Conservation (phyloP, 2,888 invertebrate species). For the Frankliniella fusca region DNA sequence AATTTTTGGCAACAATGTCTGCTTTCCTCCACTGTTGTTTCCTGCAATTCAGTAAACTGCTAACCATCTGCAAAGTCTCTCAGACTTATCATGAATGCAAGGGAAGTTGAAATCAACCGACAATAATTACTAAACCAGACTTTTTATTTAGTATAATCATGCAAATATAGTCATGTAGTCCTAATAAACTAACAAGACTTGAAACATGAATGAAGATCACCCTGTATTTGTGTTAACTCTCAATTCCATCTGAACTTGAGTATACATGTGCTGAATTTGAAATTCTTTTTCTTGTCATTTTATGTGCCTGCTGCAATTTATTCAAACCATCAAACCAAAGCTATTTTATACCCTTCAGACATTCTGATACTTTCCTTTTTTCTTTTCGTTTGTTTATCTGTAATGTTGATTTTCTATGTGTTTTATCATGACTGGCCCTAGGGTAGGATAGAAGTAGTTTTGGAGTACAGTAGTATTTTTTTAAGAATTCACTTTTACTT, state of each 20-base stretch:
- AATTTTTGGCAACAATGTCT: too few species aligned
- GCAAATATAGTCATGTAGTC: background rate
- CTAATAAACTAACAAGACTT: background rate
- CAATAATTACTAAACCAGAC: background rate
- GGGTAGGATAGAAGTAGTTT: background rate
- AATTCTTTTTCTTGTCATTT: too few species aligned
- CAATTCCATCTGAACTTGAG: background rate
- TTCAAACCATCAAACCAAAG: background rate
- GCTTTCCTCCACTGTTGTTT: too few species aligned
- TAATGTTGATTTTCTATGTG: background rate
- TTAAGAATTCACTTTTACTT: background rate
- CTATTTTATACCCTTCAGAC: background rate
- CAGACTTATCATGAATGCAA: too few species aligned
- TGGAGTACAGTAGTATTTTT: background rate
- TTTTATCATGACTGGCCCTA: too few species aligned
- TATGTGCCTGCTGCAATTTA: background rate
- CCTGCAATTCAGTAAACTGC: too few species aligned
- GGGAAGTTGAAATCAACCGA: background rate
- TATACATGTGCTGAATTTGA: too few species aligned
- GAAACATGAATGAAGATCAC: background rate
- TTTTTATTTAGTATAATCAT: constrained; percentile 14
- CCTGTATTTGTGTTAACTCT: background rate
- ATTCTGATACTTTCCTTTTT: background rate
- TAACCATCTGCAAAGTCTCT: too few species aligned
- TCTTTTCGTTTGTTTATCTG: background rate